Conservation (phyloP, 2,797 vertebrate genomes). For the Tokudaia tokunoshimensis region DNA sequence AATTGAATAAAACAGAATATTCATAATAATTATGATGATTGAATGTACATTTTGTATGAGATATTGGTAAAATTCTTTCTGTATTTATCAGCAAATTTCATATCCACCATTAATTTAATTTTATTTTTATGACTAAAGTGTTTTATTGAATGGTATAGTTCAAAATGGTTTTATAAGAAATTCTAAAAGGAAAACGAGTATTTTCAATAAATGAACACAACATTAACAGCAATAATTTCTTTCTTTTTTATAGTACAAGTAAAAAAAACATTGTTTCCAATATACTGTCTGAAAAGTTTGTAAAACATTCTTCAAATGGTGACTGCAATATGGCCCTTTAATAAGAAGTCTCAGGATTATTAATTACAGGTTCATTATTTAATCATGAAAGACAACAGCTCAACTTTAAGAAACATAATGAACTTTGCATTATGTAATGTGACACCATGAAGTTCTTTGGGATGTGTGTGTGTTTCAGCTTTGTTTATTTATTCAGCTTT, state of each 20-base stretch:
- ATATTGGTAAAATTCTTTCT: not conserved
- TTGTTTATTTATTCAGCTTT: conserved; percentile 68
- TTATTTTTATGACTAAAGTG: not conserved
- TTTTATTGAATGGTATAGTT: not conserved
- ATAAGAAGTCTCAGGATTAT: conserved; percentile 63
- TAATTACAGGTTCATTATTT: conserved; percentile 72
- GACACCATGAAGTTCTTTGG: conserved; percentile 42
- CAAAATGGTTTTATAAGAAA: not conserved
- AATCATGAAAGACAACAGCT: conserved; percentile 65
- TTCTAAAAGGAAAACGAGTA: not conserved
- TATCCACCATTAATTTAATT: not conserved
- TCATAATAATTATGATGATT: conserved; percentile 23
- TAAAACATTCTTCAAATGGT: conserved; percentile 81
- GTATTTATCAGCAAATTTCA: not conserved
- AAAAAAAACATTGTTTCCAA: not conserved
- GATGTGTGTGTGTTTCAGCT: conserved; percentile 13
- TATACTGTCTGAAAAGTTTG: conserved; percentile 81
- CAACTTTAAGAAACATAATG: conserved; percentile 62
- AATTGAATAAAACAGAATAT: not conserved
- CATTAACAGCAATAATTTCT: not conserved
- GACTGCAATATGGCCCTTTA: conserved; percentile 80
- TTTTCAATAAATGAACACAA: not conserved
- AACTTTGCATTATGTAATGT: conserved; percentile 8
- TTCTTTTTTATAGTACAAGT: not conserved
- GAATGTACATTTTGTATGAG: not conserved